Evolutionary conservation across 2,113 vertebrate genomes (phyloP).

Genomic region (human (Homo sapiens)): GRCh38 chr4:41096501-41097000

Average conservation of each 20-base stretch:
- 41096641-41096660: neutral
- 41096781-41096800: neutral
- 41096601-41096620: neutral
- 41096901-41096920: neutral
- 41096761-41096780: neutral
- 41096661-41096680: neutral
- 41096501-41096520: neutral
- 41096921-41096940: neutral
- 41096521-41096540: neutral
- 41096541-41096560: neutral
- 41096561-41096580: neutral
- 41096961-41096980: neutral
- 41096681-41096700: neutral
- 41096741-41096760: neutral
- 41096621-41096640: neutral
- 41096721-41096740: neutral
- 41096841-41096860: constrained; percentile 8
- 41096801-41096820: neutral
- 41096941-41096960: neutral
- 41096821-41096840: neutral
- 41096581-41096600: neutral
- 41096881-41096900: neutral
- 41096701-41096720: neutral
- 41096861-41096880: neutral
- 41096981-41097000: neutral